Percentiles rank a stretch among this genome's conserved stretches.
These are phyloP conservation scores for Pagetopsis macropterus DNA, from an alignment of 2,797 vertebrate species.

Conservation along the genomic window DNA sequence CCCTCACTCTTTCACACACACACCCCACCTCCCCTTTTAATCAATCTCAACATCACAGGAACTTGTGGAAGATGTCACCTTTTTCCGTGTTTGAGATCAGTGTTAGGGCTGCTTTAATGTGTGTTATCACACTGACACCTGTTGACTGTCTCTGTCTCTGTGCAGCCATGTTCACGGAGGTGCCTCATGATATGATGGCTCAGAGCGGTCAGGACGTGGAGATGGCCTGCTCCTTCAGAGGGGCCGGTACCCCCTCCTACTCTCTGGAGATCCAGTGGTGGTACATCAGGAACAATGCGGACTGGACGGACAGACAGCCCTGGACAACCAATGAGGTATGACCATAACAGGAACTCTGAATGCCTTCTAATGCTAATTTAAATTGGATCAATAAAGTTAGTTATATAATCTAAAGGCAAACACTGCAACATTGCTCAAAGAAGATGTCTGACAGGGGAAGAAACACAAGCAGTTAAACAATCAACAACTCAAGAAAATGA, in stretches of 20 bases:
- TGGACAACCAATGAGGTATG: constrained; percentile 89
- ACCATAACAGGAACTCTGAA: constrained; percentile 7
- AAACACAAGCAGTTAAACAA: neutral
- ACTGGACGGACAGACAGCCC: constrained; percentile 90
- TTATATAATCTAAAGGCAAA: neutral
- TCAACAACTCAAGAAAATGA: neutral
- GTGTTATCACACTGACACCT: neutral
- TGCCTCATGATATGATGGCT: constrained; percentile 92
- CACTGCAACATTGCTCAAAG: neutral
- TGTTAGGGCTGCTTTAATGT: constrained; percentile 12
- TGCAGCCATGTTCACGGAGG: constrained; percentile 96
- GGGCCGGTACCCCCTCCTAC: constrained; percentile 91
- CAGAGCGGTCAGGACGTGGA: constrained; percentile 94
- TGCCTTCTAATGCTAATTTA: neutral
- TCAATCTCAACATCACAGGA: constrained; percentile 16
- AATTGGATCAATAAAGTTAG: too few relatives aligned
- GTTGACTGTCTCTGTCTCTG: constrained; percentile 38
- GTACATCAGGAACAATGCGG: constrained; percentile 91
- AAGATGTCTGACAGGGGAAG: neutral
- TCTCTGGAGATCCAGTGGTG: constrained; percentile 99
- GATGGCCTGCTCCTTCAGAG: constrained; percentile 98
- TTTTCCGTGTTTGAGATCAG: neutral
- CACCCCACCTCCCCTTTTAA: neutral
- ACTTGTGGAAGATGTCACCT: constrained; percentile 9
- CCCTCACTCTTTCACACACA: too few relatives aligned